phyloP scores from a whole-genome alignment of 2,113 vertebrate species.

The Caranx melampygus region DNA sequence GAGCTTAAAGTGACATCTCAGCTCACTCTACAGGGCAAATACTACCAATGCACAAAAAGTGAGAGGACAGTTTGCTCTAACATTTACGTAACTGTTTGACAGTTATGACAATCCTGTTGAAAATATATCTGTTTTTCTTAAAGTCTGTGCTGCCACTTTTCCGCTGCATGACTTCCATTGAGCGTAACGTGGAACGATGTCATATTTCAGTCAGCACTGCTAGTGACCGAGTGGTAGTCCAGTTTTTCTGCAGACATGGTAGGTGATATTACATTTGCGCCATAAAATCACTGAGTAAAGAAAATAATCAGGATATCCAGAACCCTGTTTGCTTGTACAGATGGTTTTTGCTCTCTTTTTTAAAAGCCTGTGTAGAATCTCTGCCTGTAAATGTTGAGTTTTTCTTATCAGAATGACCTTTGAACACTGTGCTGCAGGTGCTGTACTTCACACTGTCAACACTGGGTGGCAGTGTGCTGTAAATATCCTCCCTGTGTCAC shows the following conservation, averaged over 20 bases:
- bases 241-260: slow-evolving; percentile 94
- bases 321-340: background rate
- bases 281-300: background rate
- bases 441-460: slow-evolving; percentile 37
- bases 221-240: slow-evolving; percentile 83
- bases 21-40: background rate
- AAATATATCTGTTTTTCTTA: slow-evolving; percentile 25
- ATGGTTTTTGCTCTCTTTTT: background rate
- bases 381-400: background rate
- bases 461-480: slow-evolving; percentile 70
- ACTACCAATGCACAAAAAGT: too few relatives aligned
- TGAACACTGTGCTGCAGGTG: background rate
- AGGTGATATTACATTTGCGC: slow-evolving; percentile 45
- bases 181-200: slow-evolving; percentile 90
- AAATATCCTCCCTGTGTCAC: slow-evolving; percentile 35
- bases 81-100: background rate
- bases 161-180: slow-evolving; percentile 86
- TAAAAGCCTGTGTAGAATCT: background rate
- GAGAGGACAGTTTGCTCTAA: too few relatives aligned
- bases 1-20: background rate
- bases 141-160: slow-evolving; percentile 93
- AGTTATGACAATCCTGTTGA: background rate
- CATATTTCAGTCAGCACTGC: slow-evolving; percentile 83
- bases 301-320: background rate
- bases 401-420: background rate